Conservation (phyloP, 2,113 vertebrate species). For the Dromaius novaehollandiae region DNA sequence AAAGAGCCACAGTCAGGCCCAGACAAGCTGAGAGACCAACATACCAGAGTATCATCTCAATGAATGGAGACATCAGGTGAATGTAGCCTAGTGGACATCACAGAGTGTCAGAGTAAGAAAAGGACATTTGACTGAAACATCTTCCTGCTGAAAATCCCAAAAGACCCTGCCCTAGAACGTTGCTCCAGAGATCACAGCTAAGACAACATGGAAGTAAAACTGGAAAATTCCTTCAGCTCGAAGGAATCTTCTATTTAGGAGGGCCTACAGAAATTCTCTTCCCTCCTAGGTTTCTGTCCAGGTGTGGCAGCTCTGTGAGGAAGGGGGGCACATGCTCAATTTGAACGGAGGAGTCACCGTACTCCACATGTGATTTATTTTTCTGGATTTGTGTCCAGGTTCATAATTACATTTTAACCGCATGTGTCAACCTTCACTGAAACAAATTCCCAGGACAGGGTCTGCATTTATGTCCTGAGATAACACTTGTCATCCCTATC, state of each 20-base stretch:
- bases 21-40: slow-evolving; percentile 91
- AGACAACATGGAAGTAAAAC: not conserved
- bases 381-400: not conserved
- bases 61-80: slow-evolving; percentile 94
- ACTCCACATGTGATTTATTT: not conserved
- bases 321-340: not conserved
- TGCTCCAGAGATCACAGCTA: not conserved
- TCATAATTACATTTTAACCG: not conserved
- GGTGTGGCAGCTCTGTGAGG: not conserved
- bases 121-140: not conserved
- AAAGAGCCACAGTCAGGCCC: slow-evolving; percentile 91
- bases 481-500: not conserved
- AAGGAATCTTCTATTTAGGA: not conserved
- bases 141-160: not conserved
- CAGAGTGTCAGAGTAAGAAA: not conserved
- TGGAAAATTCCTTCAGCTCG: not conserved
- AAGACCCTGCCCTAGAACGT: rapidly evolving
- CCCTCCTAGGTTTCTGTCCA: not conserved
- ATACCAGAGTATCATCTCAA: slow-evolving; percentile 96
- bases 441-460: not conserved
- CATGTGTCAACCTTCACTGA: not conserved
- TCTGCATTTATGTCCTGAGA: not conserved
- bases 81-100: slow-evolving; percentile 86
- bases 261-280: not conserved
- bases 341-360: not conserved